Conservation (phyloP, 2,113 vertebrate species). For the Lathamus discolor region DNA sequence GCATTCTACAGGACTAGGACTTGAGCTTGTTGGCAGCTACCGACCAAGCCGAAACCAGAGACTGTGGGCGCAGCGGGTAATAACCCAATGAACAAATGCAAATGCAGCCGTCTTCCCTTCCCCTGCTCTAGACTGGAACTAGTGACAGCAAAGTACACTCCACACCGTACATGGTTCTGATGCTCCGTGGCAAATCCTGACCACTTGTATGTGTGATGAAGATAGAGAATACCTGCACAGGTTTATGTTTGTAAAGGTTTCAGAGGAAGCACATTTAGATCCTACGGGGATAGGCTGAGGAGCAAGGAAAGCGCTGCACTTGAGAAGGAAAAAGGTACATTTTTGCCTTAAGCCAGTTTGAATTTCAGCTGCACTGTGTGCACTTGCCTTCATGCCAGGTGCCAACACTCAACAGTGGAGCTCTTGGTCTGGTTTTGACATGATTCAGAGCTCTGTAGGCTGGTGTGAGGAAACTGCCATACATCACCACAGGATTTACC, state of each 20-base stretch:
- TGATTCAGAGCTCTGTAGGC: not conserved
- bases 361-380: not conserved
- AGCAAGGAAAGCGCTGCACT: not conserved
- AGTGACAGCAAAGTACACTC: not conserved
- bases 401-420: no score
- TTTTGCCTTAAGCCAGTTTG: not conserved
- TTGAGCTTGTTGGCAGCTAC: not conserved
- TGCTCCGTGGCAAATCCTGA: not conserved
- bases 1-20: not conserved
- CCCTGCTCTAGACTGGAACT: not conserved
- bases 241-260: not conserved
- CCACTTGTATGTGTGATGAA: no score
- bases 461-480: not conserved
- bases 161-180: no score
- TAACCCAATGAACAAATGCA: not conserved
- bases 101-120: not conserved
- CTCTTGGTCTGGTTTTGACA: not conserved
- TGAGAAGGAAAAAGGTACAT: not conserved
- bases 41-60: not conserved
- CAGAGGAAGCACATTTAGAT: not conserved
- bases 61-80: no score
- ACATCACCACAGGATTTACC: not conserved
- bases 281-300: not conserved
- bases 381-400: not conserved
- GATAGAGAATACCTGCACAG: not conserved